Base-by-base conservation (phyloP, 2,888 invertebrate genomes). In the Sarcophaga carnaria region DNA sequence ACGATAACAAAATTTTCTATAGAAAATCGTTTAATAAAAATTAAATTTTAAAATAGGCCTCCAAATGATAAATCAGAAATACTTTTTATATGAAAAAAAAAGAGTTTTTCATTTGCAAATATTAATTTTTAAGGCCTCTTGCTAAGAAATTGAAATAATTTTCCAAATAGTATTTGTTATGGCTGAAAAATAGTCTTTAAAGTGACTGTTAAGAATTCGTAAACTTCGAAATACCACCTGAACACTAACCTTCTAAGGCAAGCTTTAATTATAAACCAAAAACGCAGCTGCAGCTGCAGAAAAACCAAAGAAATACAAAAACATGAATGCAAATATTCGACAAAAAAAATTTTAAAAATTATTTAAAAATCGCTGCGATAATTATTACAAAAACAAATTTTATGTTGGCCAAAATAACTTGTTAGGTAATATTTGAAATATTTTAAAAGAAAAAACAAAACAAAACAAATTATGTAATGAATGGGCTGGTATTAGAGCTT, bases 211-310 rank as follows among this genome's bases (percentile, higher is more conserved):
- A 37, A 37, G 37, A 37, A 37, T 8, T 37, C 37, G 37, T 37
- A 37, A 37, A 37, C 37, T 6, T 6, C 37, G 37, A 37, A 37
- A 37, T 37, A 37, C 2, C 17, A 54, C 54, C 12, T 14, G 17
- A 54, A 12, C 17, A 54, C 17, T 12, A 54, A 54, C 8, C 54
- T 54, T 54, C 54, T 54, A 54, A 14, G 17, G 17, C 54, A 45
- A 80, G 64, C 59, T 66, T 59, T 25, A 72, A 66, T 72, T 72
- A 60, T 37, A 45, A 22, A 80, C 25, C 17, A 59, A 27, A 70
- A 49, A 25, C 66, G 80, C 74, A 74, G 67, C 67, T 74, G 67
- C 47, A 45, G 6, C 63, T 37, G 37, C 37, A 37, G 37, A 8
- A 12, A 59, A 45, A 47, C 8, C 70, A 64, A 71, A 64, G n/a